phyloP scores from a whole-genome alignment of 1,140 invertebrate species.

The Ylistrum balloti region DNA sequence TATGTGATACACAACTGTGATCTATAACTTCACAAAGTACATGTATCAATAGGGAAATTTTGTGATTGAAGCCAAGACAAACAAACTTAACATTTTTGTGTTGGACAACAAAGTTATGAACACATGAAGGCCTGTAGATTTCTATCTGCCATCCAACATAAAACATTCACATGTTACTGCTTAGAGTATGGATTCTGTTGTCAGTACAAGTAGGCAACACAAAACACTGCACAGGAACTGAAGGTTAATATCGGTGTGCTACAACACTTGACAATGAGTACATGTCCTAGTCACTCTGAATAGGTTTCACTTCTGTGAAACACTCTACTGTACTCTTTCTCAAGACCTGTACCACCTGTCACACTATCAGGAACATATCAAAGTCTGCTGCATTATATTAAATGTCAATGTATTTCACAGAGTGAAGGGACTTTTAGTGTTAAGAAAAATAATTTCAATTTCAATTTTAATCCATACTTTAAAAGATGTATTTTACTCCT shows the following conservation, averaged over 20 bases:
- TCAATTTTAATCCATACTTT: background rate
- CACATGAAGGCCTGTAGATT: no score
- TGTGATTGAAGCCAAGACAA: no score
- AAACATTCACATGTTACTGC: no score
- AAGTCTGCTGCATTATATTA: background rate
- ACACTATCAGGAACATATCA: background rate
- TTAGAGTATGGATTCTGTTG: no score
- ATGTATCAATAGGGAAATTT: no score
- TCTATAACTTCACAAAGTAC: no score
- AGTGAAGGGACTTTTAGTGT: background rate
- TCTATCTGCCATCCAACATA: no score
- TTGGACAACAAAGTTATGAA: no score
- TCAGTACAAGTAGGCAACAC: background rate
- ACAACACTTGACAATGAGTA: background rate
- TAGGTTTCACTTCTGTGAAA: background rate
- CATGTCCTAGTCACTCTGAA: background rate
- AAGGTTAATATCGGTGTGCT: background rate
- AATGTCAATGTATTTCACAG: background rate
- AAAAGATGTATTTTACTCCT: background rate
- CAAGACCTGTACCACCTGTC: background rate
- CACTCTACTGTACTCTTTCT: background rate
- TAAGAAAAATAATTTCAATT: background rate
- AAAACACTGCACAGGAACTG: background rate
- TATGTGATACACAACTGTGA: no score
- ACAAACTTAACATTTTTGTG: no score